Base-by-base conservation (phyloP, 2,888 invertebrate genomes). In the Pycnomerus fuliginosus region DNA sequence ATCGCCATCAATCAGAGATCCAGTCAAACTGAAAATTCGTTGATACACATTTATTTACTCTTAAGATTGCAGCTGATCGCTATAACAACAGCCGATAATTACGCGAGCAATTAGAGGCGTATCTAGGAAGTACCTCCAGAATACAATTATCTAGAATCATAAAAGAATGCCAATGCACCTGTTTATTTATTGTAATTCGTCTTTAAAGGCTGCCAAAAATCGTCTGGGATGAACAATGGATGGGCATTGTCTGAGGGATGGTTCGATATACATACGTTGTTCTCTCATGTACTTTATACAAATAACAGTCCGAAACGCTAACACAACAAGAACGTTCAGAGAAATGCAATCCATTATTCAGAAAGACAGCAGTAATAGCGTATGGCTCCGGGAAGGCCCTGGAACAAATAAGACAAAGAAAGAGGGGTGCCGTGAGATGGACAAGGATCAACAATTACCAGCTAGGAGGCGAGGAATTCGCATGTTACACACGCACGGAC, bases 341-440 rank as follows among this genome's bases (percentile, higher is more conserved):
- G 40, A 45, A 45, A 40, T 56, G 60, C 56, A 60, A 61, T 62
- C 60, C 61, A 62, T 62, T 62, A 62, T 61, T 62, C 59, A 58
- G 55, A 49, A 43, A 61, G 62, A 62, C 62, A 61, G 60, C 61
- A 57, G 59, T 61, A 61, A 61, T 60, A 54, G 60, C 58, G 56
- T 55, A 62, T 58, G 59, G 60, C 35, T 52, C 37, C 48, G 47
- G 40, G 42, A 46, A 46, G 45, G 43, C 39, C 40, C 45, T 23
- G 31, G 36, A 45, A 45, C 48, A 45, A 45, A 48, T 44, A 44
- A 44, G 48, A 44, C 49, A 34, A 49, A 44, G 46, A 38, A 32
- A 16, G 52, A 30, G 24, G 38, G 36, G 34, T 20, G 22, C n/a
- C 14, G 35, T 16, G 36, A 16, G 15, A 29, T 16, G 28, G 15